A percentile compares a stretch with the other conserved stretches of the same genome.
Evolutionary conservation across 2,113 vertebrate genomes (phyloP).

Genomic region (Syngnathoides biaculeatus): DNA sequence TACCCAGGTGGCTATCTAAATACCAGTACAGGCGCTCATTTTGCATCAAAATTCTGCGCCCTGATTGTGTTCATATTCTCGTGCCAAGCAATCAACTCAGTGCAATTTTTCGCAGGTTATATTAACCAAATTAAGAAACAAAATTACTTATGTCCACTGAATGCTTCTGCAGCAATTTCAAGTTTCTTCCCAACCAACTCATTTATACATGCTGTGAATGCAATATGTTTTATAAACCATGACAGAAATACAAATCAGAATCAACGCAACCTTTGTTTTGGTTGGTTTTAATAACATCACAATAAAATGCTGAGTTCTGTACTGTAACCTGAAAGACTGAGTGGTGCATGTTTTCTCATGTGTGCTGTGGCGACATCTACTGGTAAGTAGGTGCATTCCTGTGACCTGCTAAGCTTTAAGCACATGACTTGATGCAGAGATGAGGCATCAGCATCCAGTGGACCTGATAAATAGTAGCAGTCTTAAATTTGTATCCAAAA

Average conservation of each 20-base stretch:
- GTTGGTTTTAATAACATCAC: too few relatives aligned
- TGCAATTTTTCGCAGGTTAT: not conserved
- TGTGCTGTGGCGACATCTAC: too few relatives aligned
- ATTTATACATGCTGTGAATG: not conserved
- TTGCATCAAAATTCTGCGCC: not conserved
- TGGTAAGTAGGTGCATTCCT: too few relatives aligned
- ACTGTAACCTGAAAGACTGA: too few relatives aligned
- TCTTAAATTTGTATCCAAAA: not conserved
- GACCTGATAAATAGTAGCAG: constrained; percentile 3
- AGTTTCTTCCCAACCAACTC: constrained; percentile 8
- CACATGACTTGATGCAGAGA: not conserved
- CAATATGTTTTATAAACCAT: not conserved
- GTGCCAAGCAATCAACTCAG: not conserved
- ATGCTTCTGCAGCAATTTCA: constrained; percentile 4
- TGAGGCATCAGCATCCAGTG: not conserved
- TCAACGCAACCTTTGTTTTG: too few relatives aligned
- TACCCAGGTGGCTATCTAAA: not conserved
- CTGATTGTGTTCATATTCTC: not conserved
- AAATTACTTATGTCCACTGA: constrained; percentile 7
- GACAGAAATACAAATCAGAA: not conserved
- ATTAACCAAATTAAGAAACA: not conserved
- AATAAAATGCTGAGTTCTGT: too few relatives aligned
- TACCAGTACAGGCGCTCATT: not conserved
- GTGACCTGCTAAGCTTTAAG: too few relatives aligned
- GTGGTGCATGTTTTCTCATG: too few relatives aligned